Evolutionary conservation across 2,888 invertebrate genomes (phyloP).

Genomic region (Pomacea canaliculata): DNA sequence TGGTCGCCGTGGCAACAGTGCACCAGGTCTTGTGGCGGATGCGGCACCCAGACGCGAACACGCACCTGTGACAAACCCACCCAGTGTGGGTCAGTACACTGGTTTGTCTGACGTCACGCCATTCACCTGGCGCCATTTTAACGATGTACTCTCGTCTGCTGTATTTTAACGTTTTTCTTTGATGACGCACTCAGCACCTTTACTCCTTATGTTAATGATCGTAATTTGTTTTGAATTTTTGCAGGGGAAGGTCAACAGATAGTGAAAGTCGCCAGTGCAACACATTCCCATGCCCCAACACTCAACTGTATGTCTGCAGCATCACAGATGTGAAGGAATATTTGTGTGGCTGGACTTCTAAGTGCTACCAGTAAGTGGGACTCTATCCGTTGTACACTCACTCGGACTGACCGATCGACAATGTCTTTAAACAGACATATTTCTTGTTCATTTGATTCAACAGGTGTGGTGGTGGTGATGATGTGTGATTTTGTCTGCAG

Average conservation of each 20-base stretch:
- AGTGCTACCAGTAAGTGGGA: conserved; percentile 22
- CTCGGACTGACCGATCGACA: too few relatives aligned
- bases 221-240: too few relatives aligned
- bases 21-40: conserved; percentile 56
- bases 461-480: too few relatives aligned
- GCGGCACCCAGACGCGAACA: conserved; percentile 44
- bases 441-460: too few relatives aligned
- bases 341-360: conserved; percentile 30
- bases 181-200: too few relatives aligned
- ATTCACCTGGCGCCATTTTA: background rate
- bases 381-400: background rate
- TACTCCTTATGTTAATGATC: too few relatives aligned
- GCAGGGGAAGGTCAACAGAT: conserved; percentile 11
- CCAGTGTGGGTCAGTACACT: conserved; percentile 39
- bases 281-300: conserved; percentile 20
- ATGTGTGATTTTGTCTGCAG: background rate
- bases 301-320: conserved; percentile 10
- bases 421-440: too few relatives aligned
- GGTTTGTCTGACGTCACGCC: background rate
- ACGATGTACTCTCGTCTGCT: background rate
- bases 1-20: conserved; percentile 58
- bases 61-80: conserved; percentile 40
- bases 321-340: conserved; percentile 22
- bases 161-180: background rate
- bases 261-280: conserved; percentile 18